phyloP scores from a whole-genome alignment of 2,113 vertebrate genomes.

The Gyps fulvus region DNA sequence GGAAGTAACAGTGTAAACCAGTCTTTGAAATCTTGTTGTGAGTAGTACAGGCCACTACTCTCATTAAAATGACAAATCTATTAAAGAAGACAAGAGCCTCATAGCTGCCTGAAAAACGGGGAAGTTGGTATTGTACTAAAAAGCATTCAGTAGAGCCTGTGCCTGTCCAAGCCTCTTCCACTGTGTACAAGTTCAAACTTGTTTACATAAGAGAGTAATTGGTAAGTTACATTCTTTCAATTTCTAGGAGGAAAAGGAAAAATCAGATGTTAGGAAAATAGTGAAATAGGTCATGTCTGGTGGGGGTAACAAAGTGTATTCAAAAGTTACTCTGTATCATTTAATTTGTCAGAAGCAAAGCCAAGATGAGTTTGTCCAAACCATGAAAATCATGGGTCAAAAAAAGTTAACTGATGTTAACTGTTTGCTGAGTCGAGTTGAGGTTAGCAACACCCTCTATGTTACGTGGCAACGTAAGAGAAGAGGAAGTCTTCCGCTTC shows the following conservation, averaged over 20 bases:
- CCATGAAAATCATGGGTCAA: not conserved
- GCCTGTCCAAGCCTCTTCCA: not conserved
- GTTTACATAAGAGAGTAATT: not conserved
- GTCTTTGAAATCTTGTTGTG: not conserved
- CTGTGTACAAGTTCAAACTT: not conserved
- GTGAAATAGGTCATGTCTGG: not conserved
- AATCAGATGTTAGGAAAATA: accelerated
- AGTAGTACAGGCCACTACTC: not conserved
- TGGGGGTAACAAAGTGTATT: not conserved
- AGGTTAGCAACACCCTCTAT: not conserved
- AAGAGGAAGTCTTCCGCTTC: not conserved
- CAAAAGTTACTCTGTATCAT: not conserved
- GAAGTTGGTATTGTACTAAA: not conserved
- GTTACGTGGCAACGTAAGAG: not conserved
- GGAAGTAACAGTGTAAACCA: not conserved
- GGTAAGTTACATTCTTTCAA: not conserved
- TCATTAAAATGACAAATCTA: not conserved
- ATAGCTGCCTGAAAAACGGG: accelerated
- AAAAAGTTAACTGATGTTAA: not conserved
- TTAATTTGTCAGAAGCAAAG: not conserved
- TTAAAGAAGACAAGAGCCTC: not conserved
- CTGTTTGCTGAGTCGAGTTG: not conserved
- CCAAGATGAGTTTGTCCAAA: not conserved
- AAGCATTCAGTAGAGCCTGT: not conserved
- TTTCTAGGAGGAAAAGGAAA: not conserved